Evolutionary conservation across 2,888 invertebrate species (phyloP), one percentile per base, ranked within the genome.

Genomic region (Ophion slaviceki): DNA sequence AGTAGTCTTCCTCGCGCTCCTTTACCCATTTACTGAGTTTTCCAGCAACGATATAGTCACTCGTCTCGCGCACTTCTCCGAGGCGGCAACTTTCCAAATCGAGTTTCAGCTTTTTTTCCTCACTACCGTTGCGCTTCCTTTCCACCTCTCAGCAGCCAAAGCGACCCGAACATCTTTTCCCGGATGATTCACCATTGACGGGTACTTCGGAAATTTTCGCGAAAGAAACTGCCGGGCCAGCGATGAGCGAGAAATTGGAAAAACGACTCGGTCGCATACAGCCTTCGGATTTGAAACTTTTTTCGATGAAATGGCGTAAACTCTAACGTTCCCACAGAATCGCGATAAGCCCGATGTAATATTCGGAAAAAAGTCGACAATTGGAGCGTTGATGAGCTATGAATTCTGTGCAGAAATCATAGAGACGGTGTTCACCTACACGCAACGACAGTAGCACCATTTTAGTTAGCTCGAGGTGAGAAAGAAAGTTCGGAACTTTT

Each of bases 11-110:
- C 72, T 64, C 64, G 61, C n/a, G 59, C 74, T 75, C 61, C 70
- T 82, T 80, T 64, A 79, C 67, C 71, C 81, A 83, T 83, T 85
- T 83, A 81, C 80, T 8, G 80, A 86, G 79, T 85, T 87, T 82
- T 36, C 53, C 24, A 75, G 70, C 72, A 85, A 64, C 53, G 45
- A 3, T 81, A 68, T 80, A 57, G 77, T 62, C 28, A 64, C 66
- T 67, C 64, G 70, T 68, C 45, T 47, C 67, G 47, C 59, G 78
- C 76, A 53, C 67, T 80, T 79, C 81, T 66, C 36, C 53, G 53
- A 53, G 61, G 72, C 47, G 71, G 36, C 66, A 87, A 87, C 85
- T 87, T 83, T 76, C 61, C 75, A 71, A 87, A 87, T 86, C 80
- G 87, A 86, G 86, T 87, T 87, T 28, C 45, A 75, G 62, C 78